These are phyloP conservation scores for Catharus minimus DNA, from an alignment of 2,113 vertebrate genomes.

Conservation along the genomic window DNA sequence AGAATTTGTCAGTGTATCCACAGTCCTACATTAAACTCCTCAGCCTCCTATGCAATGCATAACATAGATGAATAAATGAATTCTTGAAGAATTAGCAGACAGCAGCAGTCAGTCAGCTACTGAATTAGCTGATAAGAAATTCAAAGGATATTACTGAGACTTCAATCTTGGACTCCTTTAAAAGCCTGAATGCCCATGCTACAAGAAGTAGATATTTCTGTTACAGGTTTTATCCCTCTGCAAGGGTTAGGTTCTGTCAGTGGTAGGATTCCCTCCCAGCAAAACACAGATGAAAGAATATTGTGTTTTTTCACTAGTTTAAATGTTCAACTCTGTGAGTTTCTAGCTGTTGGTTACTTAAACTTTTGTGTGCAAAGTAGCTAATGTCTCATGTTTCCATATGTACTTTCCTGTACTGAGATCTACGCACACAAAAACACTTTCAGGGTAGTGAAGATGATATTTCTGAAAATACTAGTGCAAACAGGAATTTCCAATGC, in stretches of 20 bases:
- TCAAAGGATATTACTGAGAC: background rate
- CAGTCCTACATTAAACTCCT: background rate
- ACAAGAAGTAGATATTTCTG: background rate
- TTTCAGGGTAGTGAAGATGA: background rate
- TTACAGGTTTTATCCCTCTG: background rate
- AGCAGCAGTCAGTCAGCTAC: background rate
- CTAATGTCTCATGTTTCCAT: background rate
- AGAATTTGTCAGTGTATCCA: background rate
- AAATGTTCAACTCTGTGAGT: background rate
- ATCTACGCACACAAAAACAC: background rate
- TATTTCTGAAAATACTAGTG: background rate
- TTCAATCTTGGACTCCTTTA: background rate
- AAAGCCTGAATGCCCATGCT: background rate
- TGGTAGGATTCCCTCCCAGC: background rate
- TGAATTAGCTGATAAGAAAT: background rate
- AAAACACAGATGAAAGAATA: background rate
- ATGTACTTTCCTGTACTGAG: background rate
- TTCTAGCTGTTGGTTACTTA: background rate
- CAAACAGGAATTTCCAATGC: background rate
- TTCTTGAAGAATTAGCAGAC: background rate
- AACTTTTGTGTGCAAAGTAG: background rate
- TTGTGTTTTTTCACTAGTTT: background rate
- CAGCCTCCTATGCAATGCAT: background rate
- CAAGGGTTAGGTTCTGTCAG: background rate
- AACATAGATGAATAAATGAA: background rate